Evolutionary conservation across 1,140 invertebrate species (phyloP).

Genomic region (Pseudomyrmex concolor): DNA sequence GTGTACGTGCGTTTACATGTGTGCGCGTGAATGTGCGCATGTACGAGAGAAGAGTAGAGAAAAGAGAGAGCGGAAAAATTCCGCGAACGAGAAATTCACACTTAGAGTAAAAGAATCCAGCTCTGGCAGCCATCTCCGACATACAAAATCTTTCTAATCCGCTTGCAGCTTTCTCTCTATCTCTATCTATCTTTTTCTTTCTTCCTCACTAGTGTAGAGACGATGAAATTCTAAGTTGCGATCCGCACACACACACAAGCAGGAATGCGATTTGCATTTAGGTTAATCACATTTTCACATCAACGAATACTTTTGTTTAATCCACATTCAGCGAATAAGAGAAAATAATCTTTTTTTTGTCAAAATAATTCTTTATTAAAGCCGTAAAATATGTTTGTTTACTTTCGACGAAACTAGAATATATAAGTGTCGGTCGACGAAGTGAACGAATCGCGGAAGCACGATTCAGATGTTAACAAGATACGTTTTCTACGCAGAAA

Average conservation of each 20-base stretch:
- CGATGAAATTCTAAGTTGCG: conserved; percentile 37
- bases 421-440: background rate
- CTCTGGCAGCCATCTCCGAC: conserved; percentile 36
- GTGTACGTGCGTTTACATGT: background rate
- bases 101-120: conserved; percentile 58
- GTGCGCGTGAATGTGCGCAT: background rate
- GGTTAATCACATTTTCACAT: conserved; percentile 34
- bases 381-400: background rate
- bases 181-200: conserved; percentile 32
- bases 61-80: conserved; percentile 25
- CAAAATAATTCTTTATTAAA: background rate
- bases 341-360: background rate
- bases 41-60: background rate
- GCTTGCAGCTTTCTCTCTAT: conserved; percentile 30
- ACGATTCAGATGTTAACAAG: conserved; percentile 52
- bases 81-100: conserved; percentile 56
- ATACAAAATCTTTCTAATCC: conserved; percentile 62
- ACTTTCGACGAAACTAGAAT: background rate
- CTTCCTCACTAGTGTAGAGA: background rate
- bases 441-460: background rate
- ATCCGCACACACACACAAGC: background rate
- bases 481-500: conserved; percentile 60
- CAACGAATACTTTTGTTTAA: conserved; percentile 27
- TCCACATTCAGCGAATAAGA: background rate
- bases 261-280: conserved; percentile 10